These are phyloP conservation scores for Leptonema lineaticorne DNA, from an alignment of 1,140 invertebrate genomes.

Conservation along the genomic window DNA sequence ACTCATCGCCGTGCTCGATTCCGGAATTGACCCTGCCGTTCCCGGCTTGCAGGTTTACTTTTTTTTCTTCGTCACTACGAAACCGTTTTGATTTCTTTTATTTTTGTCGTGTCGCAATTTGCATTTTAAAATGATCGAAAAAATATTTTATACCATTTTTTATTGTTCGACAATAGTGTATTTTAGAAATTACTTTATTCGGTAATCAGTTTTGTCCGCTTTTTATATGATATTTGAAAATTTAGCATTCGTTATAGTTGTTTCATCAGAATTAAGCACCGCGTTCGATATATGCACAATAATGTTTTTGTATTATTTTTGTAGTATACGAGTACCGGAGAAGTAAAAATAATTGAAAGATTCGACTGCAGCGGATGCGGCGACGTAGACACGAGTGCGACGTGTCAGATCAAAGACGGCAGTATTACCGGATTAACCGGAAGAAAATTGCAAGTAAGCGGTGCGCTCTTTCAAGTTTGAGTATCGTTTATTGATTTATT, in stretches of 20 bases:
- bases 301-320: slow-evolving; percentile 21
- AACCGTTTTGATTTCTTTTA: too few species aligned
- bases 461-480: not conserved
- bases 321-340: slow-evolving; percentile 83
- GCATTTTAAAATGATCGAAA: too few species aligned
- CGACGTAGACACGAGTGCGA: slow-evolving; percentile 62
- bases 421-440: slow-evolving; percentile 84
- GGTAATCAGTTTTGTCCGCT: too few species aligned
- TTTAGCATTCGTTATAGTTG: too few species aligned
- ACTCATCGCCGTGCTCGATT: slow-evolving; percentile 94
- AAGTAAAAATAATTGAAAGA: slow-evolving; percentile 91
- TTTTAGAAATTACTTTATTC: too few species aligned
- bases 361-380: slow-evolving; percentile 95
- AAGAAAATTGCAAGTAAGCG: slow-evolving; percentile 77
- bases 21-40: slow-evolving; percentile 95
- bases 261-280: too few species aligned
- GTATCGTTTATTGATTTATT: not conserved
- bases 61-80: not conserved
- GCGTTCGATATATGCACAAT: not conserved
- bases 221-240: too few species aligned
- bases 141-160: too few species aligned
- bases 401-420: slow-evolving; percentile 61
- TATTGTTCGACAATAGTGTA: too few species aligned
- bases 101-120: too few species aligned
- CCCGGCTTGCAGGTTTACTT: slow-evolving; percentile 83